A percentile compares a stretch with the other conserved stretches of the same genome.
Conservation (phyloP, 2,797 vertebrate genomes). For the Dryobates pubescens region DNA sequence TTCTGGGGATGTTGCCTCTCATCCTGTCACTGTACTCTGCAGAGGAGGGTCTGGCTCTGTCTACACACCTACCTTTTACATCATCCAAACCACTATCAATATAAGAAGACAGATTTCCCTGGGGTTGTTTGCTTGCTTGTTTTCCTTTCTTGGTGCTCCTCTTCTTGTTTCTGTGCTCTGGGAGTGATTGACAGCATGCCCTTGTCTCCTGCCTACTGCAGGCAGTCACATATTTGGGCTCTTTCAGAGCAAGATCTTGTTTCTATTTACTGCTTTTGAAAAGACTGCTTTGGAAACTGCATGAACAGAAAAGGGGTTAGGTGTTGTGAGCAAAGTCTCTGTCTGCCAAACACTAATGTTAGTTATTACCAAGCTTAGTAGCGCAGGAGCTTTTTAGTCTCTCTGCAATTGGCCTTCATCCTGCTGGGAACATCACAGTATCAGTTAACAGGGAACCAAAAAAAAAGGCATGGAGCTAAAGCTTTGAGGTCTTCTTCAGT, state of each 20-base stretch:
- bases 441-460: neutral
- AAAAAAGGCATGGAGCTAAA: neutral
- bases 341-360: neutral
- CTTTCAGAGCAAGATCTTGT: neutral
- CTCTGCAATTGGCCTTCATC: neutral
- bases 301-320: neutral
- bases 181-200: neutral
- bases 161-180: neutral
- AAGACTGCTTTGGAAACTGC: neutral
- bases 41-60: neutral
- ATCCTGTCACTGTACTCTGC: neutral
- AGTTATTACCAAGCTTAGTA: neutral
- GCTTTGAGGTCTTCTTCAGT: neutral
- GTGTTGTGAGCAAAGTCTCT: neutral
- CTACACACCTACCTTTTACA: neutral
- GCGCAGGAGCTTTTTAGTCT: neutral
- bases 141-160: neutral
- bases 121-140: neutral
- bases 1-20: neutral
- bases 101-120: neutral
- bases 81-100: neutral
- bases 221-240: neutral
- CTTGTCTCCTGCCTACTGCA: neutral
- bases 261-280: neutral
- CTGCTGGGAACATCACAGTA: accelerated